These are phyloP conservation scores for Hydrozoanthus gracilis DNA, from an alignment of 92 coral and sea anemone genomes.

Conservation along the genomic window DNA sequence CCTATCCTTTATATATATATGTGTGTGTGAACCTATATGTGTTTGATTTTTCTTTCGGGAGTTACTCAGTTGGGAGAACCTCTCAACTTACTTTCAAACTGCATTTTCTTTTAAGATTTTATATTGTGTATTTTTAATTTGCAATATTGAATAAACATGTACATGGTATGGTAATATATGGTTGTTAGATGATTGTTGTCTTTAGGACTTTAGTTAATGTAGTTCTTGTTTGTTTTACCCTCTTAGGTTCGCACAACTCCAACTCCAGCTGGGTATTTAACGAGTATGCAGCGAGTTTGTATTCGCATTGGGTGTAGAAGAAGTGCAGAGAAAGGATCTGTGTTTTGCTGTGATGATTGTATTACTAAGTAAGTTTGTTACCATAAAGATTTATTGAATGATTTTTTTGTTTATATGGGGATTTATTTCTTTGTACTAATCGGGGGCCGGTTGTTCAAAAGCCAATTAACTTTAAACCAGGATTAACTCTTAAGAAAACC, in stretches of 20 bases:
- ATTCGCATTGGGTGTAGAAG: constrained; percentile 68
- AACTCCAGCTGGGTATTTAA: constrained; percentile 84
- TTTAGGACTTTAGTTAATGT: background rate
- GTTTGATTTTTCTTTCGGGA: no score
- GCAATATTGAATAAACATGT: no score
- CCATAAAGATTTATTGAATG: background rate
- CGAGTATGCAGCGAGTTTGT: constrained; percentile 67
- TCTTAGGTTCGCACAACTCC: constrained; percentile 91
- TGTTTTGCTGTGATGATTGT: constrained; percentile 88
- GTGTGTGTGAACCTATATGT: no score
- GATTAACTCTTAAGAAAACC: no score
- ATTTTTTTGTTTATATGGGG: background rate
- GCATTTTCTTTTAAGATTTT: no score
- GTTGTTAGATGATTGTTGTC: background rate
- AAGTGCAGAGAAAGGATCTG: constrained; percentile 72
- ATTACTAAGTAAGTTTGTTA: constrained; percentile 69
- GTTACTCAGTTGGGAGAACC: no score
- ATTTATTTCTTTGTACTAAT: background rate
- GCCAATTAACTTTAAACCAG: no score
- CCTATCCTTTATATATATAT: no score
- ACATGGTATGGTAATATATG: no score
- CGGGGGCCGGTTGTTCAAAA: no score
- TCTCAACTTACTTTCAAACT: no score
- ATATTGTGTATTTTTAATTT: no score
- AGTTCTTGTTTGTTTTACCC: background rate